Evolutionary conservation across 2,113 vertebrate species (phyloP).

Genomic region (Pachycephala philippinensis): DNA sequence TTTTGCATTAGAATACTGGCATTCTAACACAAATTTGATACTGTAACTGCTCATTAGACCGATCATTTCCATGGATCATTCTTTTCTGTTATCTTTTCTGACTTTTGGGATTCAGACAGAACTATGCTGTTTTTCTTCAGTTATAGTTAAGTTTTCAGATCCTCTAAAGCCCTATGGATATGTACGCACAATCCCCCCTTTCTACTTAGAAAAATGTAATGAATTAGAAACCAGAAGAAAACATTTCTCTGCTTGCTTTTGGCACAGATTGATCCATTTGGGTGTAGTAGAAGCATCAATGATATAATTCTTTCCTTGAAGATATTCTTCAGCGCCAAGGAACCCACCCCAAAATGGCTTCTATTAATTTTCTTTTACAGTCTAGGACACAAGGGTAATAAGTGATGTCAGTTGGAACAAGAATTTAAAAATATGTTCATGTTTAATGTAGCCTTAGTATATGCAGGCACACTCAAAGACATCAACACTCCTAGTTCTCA

Average conservation of each 20-base stretch:
- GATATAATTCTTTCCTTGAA: not conserved
- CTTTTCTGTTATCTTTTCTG: not conserved
- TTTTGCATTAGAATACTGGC: not conserved
- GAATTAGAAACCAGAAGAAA: not conserved
- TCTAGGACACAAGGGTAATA: not conserved
- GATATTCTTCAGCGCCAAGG: not conserved
- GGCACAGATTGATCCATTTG: not conserved
- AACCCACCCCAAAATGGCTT: not conserved
- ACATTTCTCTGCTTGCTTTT: not conserved
- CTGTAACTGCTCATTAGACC: not conserved
- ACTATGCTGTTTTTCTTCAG: not conserved
- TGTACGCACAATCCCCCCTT: not conserved
- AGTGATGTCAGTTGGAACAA: not conserved
- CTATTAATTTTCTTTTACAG: not conserved
- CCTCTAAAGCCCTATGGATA: not conserved
- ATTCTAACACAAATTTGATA: not conserved
- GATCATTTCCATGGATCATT: not conserved
- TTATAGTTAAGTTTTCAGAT: not conserved
- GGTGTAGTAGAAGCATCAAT: not conserved
- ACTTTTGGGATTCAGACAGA: not conserved
- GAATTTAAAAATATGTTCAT: not conserved
- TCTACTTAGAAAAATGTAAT: not conserved
- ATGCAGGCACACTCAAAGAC: rapidly evolving
- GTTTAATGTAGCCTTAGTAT: not conserved
- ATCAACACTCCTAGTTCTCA: not conserved